Evolutionary conservation across 2,113 vertebrate genomes (phyloP).

Genomic region (Furnarius figulus): DNA sequence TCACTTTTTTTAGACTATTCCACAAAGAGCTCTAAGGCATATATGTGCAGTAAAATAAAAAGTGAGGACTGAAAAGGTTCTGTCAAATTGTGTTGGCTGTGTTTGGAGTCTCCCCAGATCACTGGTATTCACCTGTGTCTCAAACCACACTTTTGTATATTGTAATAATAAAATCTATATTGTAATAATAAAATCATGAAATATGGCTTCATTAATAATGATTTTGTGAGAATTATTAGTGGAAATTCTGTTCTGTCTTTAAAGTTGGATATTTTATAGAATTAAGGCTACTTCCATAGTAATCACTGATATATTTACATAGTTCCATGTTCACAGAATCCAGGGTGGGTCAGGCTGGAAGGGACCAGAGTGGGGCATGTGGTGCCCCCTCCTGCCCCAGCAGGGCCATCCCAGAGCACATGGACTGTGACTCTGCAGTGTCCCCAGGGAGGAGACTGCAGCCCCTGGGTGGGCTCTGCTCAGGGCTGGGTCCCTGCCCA

Average conservation of each 20-base stretch:
- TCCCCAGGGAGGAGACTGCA: too few species aligned
- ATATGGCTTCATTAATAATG: not conserved
- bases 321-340: not conserved
- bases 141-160: not conserved
- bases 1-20: not conserved
- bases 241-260: not conserved
- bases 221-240: not conserved
- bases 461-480: too few species aligned
- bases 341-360: not conserved
- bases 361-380: not conserved
- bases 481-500: too few species aligned
- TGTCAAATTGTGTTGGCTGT: not conserved
- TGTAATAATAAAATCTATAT: not conserved
- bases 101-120: not conserved
- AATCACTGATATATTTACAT: not conserved
- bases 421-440: not conserved
- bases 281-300: not conserved
- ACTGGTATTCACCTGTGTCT: not conserved
- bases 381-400: not conserved
- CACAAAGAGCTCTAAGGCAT: not conserved
- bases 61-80: not conserved
- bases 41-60: not conserved
- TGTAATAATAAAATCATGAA: not conserved
- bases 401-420: not conserved
- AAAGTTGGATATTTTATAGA: not conserved